Evolutionary conservation across 2,113 vertebrate genomes (phyloP), one percentile per base, ranked within the genome.

Genomic region (Montifringilla adamsi): DNA sequence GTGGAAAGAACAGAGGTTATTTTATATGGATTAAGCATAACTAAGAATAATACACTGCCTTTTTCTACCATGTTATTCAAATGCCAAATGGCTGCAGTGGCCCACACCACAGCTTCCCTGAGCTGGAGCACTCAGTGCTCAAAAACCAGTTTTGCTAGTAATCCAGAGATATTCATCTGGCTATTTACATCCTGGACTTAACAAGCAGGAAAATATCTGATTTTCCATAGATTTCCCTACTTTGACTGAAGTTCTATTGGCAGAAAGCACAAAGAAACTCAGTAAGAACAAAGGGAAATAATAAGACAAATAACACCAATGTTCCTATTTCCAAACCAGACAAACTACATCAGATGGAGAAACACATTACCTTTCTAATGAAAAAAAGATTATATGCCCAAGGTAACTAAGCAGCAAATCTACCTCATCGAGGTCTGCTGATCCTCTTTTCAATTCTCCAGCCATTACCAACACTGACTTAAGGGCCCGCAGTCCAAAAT

Each of bases 391-490:
- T 1, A 81, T 31, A 44, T 84, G 18, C 10, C 20, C 28, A 78
- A 49, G 22, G 20, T 43, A 96, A 87, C 14, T 44, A 73, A 86
- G 64, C 11, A 47, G 53, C 17, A 94, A 41, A 28, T 91, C 44
- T 98, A 99, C 99, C 98, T 99, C 99, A 37, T 41, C 97, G 21
- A 99, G 98, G 7, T 99, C 98, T 27, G 98, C 63, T 14, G 99
- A 99, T 31, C 98, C 98, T 96, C 99, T 98, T 97, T 99, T 99
- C 93, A 99, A 95, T 94, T 99, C 99, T 52, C 99, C 99, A 20
- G 99, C 99, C 99, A 99, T 99, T 66, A 99, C 99, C 68, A 99
- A 90, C 56, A 99, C 99, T 10, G 99, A 99, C 82, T 99, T 99
- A 33, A 99, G 97, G 35, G 99, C 99, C 23, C 99, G 97, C 64